Evolutionary conservation across 2,113 vertebrate genomes (phyloP).

Genomic region (Scortum barcoo): DNA sequence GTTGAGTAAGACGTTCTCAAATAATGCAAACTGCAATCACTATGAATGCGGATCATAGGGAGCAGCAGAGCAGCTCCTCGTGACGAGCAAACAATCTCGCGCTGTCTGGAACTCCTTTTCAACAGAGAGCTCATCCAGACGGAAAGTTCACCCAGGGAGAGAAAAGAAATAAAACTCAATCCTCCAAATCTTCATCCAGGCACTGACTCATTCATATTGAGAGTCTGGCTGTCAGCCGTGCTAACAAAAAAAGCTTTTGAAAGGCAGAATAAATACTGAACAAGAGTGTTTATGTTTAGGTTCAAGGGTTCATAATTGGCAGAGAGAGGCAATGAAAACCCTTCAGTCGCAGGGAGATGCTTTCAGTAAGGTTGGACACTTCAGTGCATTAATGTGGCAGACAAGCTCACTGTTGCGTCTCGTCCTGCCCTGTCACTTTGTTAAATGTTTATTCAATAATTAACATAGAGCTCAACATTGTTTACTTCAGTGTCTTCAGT

Average conservation of each 20-base stretch:
- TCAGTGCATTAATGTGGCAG: conserved; percentile 14
- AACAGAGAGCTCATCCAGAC: conserved; percentile 65
- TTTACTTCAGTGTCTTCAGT: conserved; percentile 13
- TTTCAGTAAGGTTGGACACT: conserved; percentile 14
- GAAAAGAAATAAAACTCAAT: conserved; percentile 62
- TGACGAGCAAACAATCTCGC: conserved; percentile 57
- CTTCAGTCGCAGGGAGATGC: conserved; percentile 28
- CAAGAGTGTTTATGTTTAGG: conserved; percentile 44
- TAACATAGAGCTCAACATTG: conserved; percentile 11
- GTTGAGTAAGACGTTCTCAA: conserved; percentile 40
- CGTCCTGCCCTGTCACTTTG: not conserved
- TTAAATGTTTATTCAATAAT: conserved; percentile 42
- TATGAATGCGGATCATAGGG: conserved; percentile 47
- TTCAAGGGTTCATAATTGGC: conserved; percentile 60
- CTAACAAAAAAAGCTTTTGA: conserved; percentile 69
- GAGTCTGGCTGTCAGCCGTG: conserved; percentile 58
- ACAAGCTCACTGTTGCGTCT: not conserved
- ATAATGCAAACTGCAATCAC: conserved; percentile 49
- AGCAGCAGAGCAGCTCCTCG: conserved; percentile 36
- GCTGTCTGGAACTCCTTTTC: conserved; percentile 50
- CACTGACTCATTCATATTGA: conserved; percentile 72
- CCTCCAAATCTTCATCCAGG: conserved; percentile 61
- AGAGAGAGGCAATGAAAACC: conserved; percentile 42
- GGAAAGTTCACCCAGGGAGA: conserved; percentile 54
- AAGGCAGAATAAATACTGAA: conserved; percentile 64